phyloP scores from a whole-genome alignment of 2,113 vertebrate genomes.

The Elachura formosa region DNA sequence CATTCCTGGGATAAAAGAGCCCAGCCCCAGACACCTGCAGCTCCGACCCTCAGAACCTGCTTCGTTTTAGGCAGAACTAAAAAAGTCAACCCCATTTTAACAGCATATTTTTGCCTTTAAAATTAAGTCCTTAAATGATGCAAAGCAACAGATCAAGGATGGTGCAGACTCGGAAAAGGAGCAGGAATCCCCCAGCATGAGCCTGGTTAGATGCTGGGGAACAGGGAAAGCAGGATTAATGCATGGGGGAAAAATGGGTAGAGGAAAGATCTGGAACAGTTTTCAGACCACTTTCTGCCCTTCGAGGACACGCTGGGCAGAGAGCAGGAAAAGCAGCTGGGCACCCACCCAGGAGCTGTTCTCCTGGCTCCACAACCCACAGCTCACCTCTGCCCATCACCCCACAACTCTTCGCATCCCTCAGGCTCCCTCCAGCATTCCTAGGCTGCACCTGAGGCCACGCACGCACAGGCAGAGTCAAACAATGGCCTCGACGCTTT shows the following conservation, averaged over 20 bases:
- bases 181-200: rapidly evolving
- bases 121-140: background rate
- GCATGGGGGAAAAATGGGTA: rapidly evolving
- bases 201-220: background rate
- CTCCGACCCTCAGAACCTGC: background rate
- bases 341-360: rapidly evolving
- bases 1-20: background rate
- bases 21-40: background rate
- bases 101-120: background rate
- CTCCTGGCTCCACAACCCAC: background rate
- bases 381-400: background rate
- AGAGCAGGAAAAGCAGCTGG: background rate
- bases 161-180: background rate
- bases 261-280: background rate
- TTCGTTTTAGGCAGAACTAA: background rate
- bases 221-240: background rate
- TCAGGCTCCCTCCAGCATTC: background rate
- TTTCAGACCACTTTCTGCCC: background rate
- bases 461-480: background rate
- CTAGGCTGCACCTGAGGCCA: background rate
- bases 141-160: background rate
- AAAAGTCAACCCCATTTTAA: background rate
- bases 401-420: background rate
- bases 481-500: background rate
- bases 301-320: rapidly evolving